Conservation (phyloP, 1,140 invertebrate species). For the Pseudomyrmex flavicornis region DNA sequence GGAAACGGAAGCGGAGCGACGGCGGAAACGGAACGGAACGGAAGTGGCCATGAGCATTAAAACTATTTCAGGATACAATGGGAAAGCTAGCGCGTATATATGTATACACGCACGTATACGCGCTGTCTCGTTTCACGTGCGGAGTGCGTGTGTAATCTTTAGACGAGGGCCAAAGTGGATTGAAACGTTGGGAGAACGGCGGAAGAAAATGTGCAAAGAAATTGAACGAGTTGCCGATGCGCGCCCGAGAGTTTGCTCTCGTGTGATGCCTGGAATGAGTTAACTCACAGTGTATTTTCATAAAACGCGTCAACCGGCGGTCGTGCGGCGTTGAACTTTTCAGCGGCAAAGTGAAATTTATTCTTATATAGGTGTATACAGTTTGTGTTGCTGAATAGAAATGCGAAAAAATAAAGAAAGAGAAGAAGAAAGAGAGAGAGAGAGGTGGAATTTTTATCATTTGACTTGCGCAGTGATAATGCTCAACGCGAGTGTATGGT, state of each 20-base stretch:
- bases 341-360: slow-evolving; percentile 4
- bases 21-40: slow-evolving; percentile 31
- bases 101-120: neutral
- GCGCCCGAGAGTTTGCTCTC: slow-evolving; percentile 3
- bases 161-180: neutral
- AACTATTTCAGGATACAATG: slow-evolving; percentile 4
- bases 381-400: neutral
- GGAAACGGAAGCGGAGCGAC: slow-evolving; percentile 8
- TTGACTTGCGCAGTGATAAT: slow-evolving; percentile 1
- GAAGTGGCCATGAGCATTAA: slow-evolving; percentile 24
- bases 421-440: neutral
- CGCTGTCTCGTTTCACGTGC: too few relatives aligned
- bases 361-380: neutral
- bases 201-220: slow-evolving; percentile 25
- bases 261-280: slow-evolving; percentile 19
- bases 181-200: neutral
- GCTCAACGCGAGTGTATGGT: neutral
- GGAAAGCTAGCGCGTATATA: neutral
- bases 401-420: neutral
- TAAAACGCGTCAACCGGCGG: slow-evolving; percentile 8
- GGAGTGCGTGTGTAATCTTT: slow-evolving; percentile 23
- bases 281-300: slow-evolving; percentile 8
- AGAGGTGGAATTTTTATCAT: slow-evolving; percentile 29
- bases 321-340: neutral
- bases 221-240: slow-evolving; percentile 29